A percentile compares a stretch with the other conserved stretches of the same genome.
Evolutionary conservation across 2,113 vertebrate species (phyloP).

Genomic region (Marmota flaviventris): DNA sequence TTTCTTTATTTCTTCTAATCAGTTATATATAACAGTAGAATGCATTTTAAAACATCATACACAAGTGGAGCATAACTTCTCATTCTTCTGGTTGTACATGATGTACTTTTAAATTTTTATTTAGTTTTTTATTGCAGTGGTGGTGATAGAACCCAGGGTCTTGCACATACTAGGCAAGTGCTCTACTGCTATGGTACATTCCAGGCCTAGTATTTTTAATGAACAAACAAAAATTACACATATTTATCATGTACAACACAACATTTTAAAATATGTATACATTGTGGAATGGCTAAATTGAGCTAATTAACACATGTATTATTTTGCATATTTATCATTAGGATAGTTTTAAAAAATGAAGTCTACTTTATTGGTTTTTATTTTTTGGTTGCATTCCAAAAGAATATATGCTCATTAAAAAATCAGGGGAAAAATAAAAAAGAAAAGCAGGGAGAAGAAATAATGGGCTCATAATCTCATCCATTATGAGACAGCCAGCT

Average conservation of each 20-base stretch:
- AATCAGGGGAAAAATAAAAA: not conserved
- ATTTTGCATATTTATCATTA: constrained; percentile 1
- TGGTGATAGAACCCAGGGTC: not conserved
- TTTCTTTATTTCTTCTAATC: not conserved
- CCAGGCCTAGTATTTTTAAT: not conserved
- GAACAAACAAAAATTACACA: not conserved
- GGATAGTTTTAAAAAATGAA: constrained; percentile 19
- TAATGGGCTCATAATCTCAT: not conserved
- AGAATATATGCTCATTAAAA: constrained; percentile 44
- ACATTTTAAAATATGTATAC: not conserved
- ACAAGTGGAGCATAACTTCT: too few species aligned
- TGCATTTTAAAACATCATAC: too few species aligned
- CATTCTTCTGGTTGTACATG: too few species aligned
- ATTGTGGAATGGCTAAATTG: not conserved
- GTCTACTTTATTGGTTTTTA: constrained; percentile 15
- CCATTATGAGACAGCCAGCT: not conserved
- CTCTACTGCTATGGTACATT: not conserved
- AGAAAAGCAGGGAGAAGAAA: constrained; percentile 46
- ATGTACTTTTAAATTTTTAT: not conserved
- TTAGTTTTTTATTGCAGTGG: not conserved
- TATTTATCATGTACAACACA: not conserved
- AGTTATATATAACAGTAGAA: too few species aligned
- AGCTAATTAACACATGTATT: not conserved
- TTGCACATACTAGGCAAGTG: not conserved
- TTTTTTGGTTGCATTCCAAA: constrained; percentile 26